Evolutionary conservation across 2,113 vertebrate genomes (phyloP).

Genomic region (Okapia johnstoni): DNA sequence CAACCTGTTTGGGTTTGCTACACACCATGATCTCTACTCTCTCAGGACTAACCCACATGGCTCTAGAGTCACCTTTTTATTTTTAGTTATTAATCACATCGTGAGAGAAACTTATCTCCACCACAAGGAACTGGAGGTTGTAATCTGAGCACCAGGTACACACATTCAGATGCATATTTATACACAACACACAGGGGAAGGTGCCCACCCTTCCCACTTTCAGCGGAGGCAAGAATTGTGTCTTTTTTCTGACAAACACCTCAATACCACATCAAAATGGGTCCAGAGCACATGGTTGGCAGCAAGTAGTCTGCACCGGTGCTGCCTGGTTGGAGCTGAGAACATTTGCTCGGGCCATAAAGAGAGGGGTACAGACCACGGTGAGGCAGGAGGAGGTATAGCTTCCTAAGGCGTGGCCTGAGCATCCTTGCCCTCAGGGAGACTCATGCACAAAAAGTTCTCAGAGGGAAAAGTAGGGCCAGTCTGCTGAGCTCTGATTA

Average conservation of each 20-base stretch:
- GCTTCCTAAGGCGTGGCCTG: neutral
- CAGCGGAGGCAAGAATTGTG: neutral
- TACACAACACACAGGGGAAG: neutral
- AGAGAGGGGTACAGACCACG: fast-evolving
- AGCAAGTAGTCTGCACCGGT: neutral
- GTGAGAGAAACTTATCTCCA: neutral
- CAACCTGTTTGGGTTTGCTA: neutral
- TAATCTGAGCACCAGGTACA: neutral
- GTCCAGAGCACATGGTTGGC: neutral
- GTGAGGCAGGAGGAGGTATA: neutral
- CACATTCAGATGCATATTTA: neutral
- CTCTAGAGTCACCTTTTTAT: neutral
- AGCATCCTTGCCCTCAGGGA: neutral
- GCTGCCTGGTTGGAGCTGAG: neutral
- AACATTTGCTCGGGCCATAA: neutral
- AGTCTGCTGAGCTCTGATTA: neutral
- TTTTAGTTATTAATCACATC: neutral
- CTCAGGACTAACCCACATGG: neutral
- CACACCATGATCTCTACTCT: neutral
- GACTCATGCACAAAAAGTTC: neutral
- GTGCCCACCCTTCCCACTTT: neutral
- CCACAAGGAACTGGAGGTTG: neutral
- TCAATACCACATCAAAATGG: neutral
- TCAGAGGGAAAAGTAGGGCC: neutral
- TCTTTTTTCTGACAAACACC: neutral